These are phyloP conservation scores for Scaptomyza hsui DNA, from an alignment of 1,140 invertebrate species.

Conservation along the genomic window DNA sequence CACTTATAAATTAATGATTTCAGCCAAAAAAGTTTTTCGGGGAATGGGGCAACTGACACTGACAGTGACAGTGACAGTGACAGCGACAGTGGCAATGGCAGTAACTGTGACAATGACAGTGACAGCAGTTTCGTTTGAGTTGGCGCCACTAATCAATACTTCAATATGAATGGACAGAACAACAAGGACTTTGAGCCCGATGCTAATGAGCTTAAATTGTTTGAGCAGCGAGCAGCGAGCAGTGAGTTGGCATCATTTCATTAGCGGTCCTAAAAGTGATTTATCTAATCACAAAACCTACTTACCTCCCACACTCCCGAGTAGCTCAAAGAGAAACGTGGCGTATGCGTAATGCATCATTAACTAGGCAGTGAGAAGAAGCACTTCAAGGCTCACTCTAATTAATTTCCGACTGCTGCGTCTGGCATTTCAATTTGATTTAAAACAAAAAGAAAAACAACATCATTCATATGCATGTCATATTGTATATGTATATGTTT, in stretches of 20 bases:
- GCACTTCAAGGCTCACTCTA: slow-evolving; percentile 24
- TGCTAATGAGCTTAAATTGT: slow-evolving; percentile 58
- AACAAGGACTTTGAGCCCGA: slow-evolving; percentile 11
- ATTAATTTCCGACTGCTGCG: slow-evolving; percentile 57
- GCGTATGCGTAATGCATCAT: slow-evolving; percentile 58
- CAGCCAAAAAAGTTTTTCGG: slow-evolving; percentile 2
- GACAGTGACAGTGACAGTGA: slow-evolving; percentile 16
- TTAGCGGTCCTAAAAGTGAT: slow-evolving; percentile 51
- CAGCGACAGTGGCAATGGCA: slow-evolving; percentile 7
- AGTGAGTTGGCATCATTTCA: slow-evolving; percentile 49
- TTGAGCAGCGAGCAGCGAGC: background rate
- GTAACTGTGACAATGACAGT: slow-evolving; percentile 2
- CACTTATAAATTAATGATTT: slow-evolving; percentile 73
- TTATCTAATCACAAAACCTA: slow-evolving; percentile 38
- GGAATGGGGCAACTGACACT: slow-evolving; percentile 4
- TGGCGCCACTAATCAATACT: slow-evolving; percentile 35
- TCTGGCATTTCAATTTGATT: slow-evolving; percentile 63
- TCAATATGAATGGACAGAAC: slow-evolving; percentile 15
- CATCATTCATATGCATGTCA: slow-evolving; percentile 54
- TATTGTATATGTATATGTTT: slow-evolving; percentile 16
- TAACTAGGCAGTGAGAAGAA: slow-evolving; percentile 27
- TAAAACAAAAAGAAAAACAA: slow-evolving; percentile 22
- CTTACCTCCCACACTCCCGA: background rate
- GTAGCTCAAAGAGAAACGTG: slow-evolving; percentile 8
- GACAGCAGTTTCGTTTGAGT: slow-evolving; percentile 18